Evolutionary conservation across 2,797 vertebrate genomes (phyloP).

Genomic region (Cygnus olor): DNA sequence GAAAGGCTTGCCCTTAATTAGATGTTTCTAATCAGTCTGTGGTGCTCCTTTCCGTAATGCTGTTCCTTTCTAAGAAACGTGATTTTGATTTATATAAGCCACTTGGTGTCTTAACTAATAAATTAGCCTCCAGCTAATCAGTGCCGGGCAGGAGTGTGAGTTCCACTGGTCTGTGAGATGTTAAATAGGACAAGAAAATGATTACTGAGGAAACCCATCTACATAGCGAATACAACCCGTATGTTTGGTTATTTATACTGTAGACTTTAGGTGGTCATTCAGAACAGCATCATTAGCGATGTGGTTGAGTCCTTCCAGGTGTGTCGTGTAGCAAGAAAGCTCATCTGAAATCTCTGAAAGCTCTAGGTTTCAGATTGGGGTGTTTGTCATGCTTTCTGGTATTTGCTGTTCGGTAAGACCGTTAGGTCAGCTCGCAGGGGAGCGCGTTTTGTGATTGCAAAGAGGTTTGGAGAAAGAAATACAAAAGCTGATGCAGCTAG

Average conservation of each 20-base stretch:
- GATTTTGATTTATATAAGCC: background rate
- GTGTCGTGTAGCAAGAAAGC: background rate
- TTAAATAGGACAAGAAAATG: background rate
- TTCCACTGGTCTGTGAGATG: background rate
- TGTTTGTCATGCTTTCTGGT: background rate
- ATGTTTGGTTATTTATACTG: background rate
- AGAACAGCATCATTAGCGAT: fast-evolving
- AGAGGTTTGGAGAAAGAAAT: slow-evolving; percentile 15
- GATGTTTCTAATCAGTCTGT: background rate
- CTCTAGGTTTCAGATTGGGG: background rate
- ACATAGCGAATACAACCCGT: background rate
- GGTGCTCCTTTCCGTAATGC: background rate
- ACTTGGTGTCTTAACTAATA: background rate
- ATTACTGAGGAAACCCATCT: background rate
- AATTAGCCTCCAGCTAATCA: background rate
- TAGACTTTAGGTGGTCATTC: background rate
- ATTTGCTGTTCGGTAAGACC: background rate
- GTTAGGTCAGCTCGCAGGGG: slow-evolving; percentile 5
- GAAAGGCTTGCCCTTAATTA: background rate
- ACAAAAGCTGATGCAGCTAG: slow-evolving; percentile 49
- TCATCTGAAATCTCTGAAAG: background rate
- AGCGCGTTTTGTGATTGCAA: background rate
- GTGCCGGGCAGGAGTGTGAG: background rate
- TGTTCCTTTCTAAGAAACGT: background rate
- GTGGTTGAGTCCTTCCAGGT: background rate